These are phyloP conservation scores for Stegana nigrithorax DNA, from an alignment of 2,888 invertebrate genomes.

Conservation along the genomic window DNA sequence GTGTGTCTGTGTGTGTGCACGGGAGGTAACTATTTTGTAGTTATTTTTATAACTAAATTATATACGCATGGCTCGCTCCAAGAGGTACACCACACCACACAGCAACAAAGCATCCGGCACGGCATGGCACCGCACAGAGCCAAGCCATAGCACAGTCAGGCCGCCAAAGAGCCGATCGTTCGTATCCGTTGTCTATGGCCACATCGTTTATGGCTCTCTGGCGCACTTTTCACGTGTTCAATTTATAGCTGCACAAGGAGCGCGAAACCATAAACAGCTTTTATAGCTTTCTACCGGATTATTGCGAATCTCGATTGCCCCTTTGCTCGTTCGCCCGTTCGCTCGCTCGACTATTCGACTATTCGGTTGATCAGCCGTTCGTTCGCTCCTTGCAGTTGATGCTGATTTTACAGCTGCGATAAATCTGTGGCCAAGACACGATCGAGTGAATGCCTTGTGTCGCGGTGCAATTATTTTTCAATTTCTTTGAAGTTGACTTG, in stretches of 20 bases:
- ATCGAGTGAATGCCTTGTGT: conserved; percentile 38
- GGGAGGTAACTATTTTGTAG: conserved; percentile 47
- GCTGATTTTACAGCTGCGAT: conserved; percentile 48
- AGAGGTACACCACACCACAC: too few species aligned
- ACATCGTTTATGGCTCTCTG: too few species aligned
- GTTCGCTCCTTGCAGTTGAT: conserved; percentile 13
- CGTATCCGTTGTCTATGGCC: conserved; percentile 25
- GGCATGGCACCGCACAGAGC: too few species aligned
- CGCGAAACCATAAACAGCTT: conserved; percentile 67
- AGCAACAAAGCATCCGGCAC: too few species aligned
- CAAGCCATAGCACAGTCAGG: neutral
- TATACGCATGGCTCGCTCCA: conserved; percentile 49
- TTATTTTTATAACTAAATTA: conserved; percentile 68
- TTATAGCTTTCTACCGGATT: conserved; percentile 66
- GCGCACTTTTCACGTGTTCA: conserved; percentile 45
- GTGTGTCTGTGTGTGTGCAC: too few species aligned
- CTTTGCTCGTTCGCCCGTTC: too few species aligned
- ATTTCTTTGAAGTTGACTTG: conserved; percentile 11
- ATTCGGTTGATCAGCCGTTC: too few species aligned
- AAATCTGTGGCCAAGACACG: conserved; percentile 49
- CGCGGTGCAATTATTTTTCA: conserved; percentile 41
- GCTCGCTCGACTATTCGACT: too few species aligned
- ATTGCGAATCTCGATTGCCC: conserved; percentile 36
- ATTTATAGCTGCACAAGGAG: conserved; percentile 63
- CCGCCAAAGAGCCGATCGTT: conserved; percentile 12